Percentiles rank a stretch among this genome's conserved stretches.
These are phyloP conservation scores for Patella ulyssiponensis DNA, from an alignment of 2,888 invertebrate genomes.

Conservation along the genomic window DNA sequence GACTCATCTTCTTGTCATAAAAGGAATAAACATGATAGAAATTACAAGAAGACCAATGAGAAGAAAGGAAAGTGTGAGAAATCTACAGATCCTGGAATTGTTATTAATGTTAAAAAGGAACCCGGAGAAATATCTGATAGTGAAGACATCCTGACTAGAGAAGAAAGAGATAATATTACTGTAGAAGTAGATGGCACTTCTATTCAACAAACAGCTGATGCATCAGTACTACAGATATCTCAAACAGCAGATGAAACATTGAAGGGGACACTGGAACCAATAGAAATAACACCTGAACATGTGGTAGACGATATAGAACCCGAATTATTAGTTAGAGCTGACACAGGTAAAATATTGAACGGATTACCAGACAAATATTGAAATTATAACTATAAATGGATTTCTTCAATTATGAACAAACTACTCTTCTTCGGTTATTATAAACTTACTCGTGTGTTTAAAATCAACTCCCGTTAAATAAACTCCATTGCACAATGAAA, in stretches of 20 bases:
- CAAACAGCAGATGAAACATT: no score
- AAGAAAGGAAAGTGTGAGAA: slow-evolving; percentile 26
- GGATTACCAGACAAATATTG: neutral
- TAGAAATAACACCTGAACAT: neutral
- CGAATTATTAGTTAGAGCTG: slow-evolving; percentile 29
- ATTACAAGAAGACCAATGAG: slow-evolving; percentile 19
- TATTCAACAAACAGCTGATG: neutral
- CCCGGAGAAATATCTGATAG: slow-evolving; percentile 22
- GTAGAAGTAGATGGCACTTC: neutral
- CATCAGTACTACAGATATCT: no score
- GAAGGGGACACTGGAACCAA: no score
- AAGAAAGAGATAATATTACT: slow-evolving; percentile 40
- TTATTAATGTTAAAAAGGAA: slow-evolving; percentile 22
- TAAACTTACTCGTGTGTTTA: no score
- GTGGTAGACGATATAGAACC: slow-evolving; percentile 17
- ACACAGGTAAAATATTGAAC: slow-evolving; percentile 21
- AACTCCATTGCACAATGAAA: no score
- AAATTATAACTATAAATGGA: no score
- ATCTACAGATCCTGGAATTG: slow-evolving; percentile 19
- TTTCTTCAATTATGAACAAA: no score
- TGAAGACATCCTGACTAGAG: slow-evolving; percentile 33
- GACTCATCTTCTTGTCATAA: no score
- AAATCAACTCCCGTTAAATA: no score
- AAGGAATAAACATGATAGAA: no score
- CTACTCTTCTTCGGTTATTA: no score